Conservation (phyloP, 2,888 invertebrate species). For the Adineta ricciae region DNA sequence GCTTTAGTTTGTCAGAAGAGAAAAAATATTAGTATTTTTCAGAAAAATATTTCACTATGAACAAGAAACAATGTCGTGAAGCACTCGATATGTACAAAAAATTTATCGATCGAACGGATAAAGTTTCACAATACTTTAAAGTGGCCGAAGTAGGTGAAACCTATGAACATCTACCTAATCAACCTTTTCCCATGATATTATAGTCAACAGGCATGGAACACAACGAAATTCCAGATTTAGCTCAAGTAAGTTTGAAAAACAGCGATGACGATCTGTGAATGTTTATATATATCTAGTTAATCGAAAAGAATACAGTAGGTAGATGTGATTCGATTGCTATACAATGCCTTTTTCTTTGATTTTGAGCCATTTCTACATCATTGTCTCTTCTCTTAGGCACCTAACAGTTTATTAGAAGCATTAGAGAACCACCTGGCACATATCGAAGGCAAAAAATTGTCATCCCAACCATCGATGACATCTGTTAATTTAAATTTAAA, state of each 20-base stretch:
- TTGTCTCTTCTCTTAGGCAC: conserved; percentile 57
- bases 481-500: neutral
- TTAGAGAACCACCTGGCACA: conserved; percentile 74
- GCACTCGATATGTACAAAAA: conserved; percentile 95
- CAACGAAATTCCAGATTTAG: conserved; percentile 93
- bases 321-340: neutral
- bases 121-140: conserved; percentile 90
- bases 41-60: conserved; percentile 99
- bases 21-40: too few relatives aligned
- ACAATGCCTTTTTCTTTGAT: too few relatives aligned
- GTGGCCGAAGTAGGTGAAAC: conserved; percentile 54
- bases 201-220: conserved; percentile 89
- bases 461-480: neutral
- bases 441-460: conserved; percentile 23
- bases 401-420: conserved; percentile 88
- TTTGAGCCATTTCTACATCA: neutral
- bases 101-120: conserved; percentile 93
- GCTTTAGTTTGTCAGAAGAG: neutral
- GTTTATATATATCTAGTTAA: conserved; percentile 27
- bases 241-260: conserved; percentile 44
- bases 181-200: conserved; percentile 31
- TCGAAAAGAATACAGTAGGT: conserved; percentile 38
- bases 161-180: neutral
- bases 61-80: conserved; percentile 94
- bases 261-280: neutral